Evolutionary conservation across 2,797 vertebrate genomes (phyloP).

Genomic region (Poecilia velifera): DNA sequence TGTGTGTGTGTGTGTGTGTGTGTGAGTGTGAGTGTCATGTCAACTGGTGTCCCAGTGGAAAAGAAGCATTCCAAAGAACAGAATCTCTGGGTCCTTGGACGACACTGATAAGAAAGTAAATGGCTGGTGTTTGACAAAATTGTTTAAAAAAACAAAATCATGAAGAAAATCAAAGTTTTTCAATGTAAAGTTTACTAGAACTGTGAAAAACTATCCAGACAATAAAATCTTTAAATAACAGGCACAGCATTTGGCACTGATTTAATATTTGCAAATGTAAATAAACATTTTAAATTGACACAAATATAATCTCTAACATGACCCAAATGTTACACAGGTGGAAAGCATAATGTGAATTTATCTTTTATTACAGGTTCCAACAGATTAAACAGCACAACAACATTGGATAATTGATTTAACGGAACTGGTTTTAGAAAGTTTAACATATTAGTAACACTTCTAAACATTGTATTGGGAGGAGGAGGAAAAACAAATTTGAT

Average conservation of each 20-base stretch:
- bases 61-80: slow-evolving; percentile 31
- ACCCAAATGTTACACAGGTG: background rate
- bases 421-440: background rate
- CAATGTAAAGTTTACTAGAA: background rate
- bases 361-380: background rate
- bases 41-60: slow-evolving; percentile 66
- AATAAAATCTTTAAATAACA: background rate
- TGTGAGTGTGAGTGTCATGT: slow-evolving; percentile 44
- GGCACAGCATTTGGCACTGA: background rate
- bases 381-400: background rate
- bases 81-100: slow-evolving; percentile 39
- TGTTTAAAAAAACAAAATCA: slow-evolving; percentile 4
- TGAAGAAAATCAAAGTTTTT: background rate
- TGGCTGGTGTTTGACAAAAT: slow-evolving; percentile 20
- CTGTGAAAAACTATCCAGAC: background rate
- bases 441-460: background rate
- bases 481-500: no score
- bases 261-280: background rate
- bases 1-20: no score
- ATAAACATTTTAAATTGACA: background rate
- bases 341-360: background rate
- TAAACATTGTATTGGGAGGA: no score
- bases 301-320: background rate
- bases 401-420: background rate
- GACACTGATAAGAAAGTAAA: slow-evolving; percentile 55